These are phyloP conservation scores for honey bee (Apis mellifera) DNA, from an alignment of 1,140 invertebrate genomes.

Conservation along the genomic window Amel_HAv3.1 CM009936.2:11111501-11112000, in stretches of 20 bases:
- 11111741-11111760: not conserved
- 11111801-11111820: not conserved
- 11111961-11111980: constrained; percentile 50
- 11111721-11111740: too few relatives aligned
- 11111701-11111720: too few relatives aligned
- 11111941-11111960: constrained; percentile 46
- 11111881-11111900: constrained; percentile 71
- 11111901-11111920: constrained; percentile 43
- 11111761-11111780: constrained; percentile 1
- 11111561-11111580: too few relatives aligned
- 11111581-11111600: too few relatives aligned
- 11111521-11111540: too few relatives aligned
- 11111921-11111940: constrained; percentile 16
- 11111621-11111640: too few relatives aligned
- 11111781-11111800: constrained; percentile 45
- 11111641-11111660: too few relatives aligned
- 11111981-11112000: constrained; percentile 15
- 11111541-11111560: too few relatives aligned
- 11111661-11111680: too few relatives aligned
- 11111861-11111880: constrained; percentile 67
- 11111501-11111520: too few relatives aligned
- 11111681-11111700: too few relatives aligned
- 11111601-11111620: too few relatives aligned
- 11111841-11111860: constrained; percentile 50
- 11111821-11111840: constrained; percentile 26